Percentiles rank a stretch among this genome's conserved stretches.
Evolutionary conservation across 2,888 invertebrate genomes (phyloP).

Genomic region (Dione juno): DNA sequence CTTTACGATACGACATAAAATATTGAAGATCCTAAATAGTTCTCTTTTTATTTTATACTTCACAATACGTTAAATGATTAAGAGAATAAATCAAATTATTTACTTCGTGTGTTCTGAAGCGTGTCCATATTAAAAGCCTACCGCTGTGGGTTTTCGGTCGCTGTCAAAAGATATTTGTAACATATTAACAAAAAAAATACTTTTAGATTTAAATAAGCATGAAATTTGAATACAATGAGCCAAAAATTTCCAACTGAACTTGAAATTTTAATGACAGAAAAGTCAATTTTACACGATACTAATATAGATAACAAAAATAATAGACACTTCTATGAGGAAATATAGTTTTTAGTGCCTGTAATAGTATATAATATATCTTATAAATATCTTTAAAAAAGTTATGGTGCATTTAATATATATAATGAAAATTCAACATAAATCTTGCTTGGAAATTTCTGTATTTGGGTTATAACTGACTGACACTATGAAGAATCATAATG

Average conservation of each 20-base stretch:
- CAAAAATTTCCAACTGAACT: neutral
- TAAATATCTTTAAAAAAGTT: neutral
- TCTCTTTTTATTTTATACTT: no score
- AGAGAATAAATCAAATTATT: neutral
- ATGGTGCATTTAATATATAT: neutral
- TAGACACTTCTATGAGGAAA: neutral
- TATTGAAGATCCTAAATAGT: no score
- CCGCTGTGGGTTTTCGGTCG: neutral
- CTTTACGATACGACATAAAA: no score
- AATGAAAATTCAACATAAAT: no score
- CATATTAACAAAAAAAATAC: slow-evolving; percentile 8
- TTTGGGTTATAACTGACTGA: no score
- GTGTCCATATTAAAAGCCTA: slow-evolving; percentile 11
- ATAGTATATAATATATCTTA: no score
- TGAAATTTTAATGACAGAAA: slow-evolving; percentile 7
- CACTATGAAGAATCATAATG: no score
- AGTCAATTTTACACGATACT: neutral
- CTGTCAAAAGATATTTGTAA: neutral
- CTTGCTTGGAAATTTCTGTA: no score
- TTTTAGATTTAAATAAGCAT: neutral
- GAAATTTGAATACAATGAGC: neutral
- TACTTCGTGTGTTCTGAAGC: neutral
- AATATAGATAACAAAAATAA: neutral
- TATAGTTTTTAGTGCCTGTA: neutral
- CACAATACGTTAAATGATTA: no score